Conservation (phyloP, 2,888 invertebrate genomes). For the Phengaris alcon region DNA sequence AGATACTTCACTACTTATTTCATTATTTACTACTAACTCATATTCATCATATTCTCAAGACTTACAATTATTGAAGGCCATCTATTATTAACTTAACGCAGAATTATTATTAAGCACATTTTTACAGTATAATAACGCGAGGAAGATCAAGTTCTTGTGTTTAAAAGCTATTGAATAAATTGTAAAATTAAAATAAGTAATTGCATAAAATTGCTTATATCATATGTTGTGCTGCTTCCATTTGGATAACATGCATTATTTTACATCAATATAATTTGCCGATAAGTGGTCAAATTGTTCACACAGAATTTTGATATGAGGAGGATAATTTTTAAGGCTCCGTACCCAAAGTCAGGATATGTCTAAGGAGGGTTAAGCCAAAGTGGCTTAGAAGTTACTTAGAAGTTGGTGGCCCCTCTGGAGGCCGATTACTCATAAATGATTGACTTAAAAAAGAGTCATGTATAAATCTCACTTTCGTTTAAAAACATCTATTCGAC, state of each 20-base stretch:
- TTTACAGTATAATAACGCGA: constrained; percentile 1
- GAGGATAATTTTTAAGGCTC: background rate
- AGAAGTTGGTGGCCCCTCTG: no score
- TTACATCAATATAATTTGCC: background rate
- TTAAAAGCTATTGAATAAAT: constrained; percentile 6
- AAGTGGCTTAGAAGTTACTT: no score
- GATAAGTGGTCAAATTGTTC: background rate
- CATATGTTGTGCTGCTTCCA: background rate
- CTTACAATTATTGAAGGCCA: background rate
- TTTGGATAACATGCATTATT: background rate
- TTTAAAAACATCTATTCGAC: no score
- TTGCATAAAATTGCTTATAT: background rate
- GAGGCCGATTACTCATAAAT: no score
- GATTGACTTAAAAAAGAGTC: no score
- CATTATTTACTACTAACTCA: constrained; percentile 4
- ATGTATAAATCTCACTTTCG: no score
- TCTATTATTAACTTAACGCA: constrained; percentile 3
- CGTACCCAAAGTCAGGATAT: background rate
- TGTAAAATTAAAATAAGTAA: constrained; percentile 9
- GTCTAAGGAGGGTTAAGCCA: no score
- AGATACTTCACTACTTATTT: no score
- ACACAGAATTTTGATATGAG: background rate
- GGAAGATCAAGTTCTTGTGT: constrained; percentile 10
- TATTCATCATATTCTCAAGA: constrained; percentile 5
- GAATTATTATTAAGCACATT: constrained; percentile 7